A percentile compares a stretch with the other conserved stretches of the same genome.
These are phyloP conservation scores for Hyalella azteca DNA, from an alignment of 2,888 invertebrate genomes.

Conservation along the genomic window DNA sequence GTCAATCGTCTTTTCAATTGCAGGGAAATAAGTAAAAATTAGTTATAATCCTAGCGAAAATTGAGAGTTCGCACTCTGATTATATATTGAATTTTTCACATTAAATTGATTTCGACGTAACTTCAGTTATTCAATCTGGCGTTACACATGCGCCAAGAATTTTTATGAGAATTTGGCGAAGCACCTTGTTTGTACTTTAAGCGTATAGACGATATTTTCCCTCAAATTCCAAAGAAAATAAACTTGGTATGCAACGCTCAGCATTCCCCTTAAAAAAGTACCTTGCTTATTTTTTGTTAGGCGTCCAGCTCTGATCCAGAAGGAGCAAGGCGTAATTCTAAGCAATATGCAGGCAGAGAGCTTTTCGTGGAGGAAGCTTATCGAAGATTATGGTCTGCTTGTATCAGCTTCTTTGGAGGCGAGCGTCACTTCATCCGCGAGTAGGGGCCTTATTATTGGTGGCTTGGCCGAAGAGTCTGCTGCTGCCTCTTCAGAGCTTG, in stretches of 20 bases:
- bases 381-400: slow-evolving; percentile 31
- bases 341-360: slow-evolving; percentile 37
- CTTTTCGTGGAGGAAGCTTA: slow-evolving; percentile 28
- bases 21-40: too few species aligned
- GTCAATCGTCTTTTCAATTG: too few species aligned
- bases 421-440: slow-evolving; percentile 15
- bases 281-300: neutral
- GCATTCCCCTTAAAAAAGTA: neutral
- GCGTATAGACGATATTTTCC: neutral
- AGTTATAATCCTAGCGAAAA: too few species aligned
- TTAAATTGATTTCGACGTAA: too few species aligned
- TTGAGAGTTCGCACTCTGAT: too few species aligned
- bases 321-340: slow-evolving; percentile 22
- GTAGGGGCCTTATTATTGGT: slow-evolving; percentile 19
- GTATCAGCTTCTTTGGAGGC: slow-evolving; percentile 35
- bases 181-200: too few species aligned
- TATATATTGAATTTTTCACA: too few species aligned
- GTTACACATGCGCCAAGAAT: too few species aligned
- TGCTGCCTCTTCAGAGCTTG: too few species aligned
- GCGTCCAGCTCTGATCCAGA: neutral
- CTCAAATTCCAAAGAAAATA: neutral
- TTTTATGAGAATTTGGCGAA: too few species aligned
- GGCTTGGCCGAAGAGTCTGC: too few species aligned
- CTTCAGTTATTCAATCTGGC: too few species aligned
- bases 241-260: neutral